Percentiles rank a stretch among this genome's conserved stretches.
Evolutionary conservation across 2,797 vertebrate genomes (phyloP).

Genomic region (Zalophus californianus): DNA sequence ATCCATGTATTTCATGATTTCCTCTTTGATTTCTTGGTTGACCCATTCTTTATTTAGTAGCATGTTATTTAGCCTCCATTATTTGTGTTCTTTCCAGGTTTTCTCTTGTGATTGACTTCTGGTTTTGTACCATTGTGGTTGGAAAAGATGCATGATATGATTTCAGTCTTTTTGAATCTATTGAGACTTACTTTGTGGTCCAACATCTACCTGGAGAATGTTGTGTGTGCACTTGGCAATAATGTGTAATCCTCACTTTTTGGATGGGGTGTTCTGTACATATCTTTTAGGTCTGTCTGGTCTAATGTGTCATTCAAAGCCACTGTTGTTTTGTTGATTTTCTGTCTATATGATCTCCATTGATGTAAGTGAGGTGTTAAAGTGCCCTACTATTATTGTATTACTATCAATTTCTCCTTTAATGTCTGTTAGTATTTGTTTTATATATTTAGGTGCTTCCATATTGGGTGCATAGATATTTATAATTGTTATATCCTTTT

Average conservation of each 20-base stretch:
- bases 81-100: background rate
- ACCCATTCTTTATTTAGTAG: background rate
- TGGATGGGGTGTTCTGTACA: background rate
- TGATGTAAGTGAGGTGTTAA: background rate
- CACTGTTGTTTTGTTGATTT: background rate
- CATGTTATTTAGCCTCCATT: background rate
- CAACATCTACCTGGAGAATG: background rate
- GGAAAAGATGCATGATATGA: background rate
- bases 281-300: background rate
- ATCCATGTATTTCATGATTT: background rate
- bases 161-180: background rate
- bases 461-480: background rate
- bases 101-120: background rate
- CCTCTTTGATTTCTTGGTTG: background rate
- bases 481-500: background rate
- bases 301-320: background rate
- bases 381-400: background rate
- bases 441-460: background rate
- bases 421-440: background rate
- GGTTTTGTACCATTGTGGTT: background rate
- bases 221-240: background rate
- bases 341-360: background rate
- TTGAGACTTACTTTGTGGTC: background rate
- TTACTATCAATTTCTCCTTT: background rate
- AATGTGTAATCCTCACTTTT: background rate